phyloP scores from a whole-genome alignment of 2,797 vertebrate species.

The Diplodus sargus region DNA sequence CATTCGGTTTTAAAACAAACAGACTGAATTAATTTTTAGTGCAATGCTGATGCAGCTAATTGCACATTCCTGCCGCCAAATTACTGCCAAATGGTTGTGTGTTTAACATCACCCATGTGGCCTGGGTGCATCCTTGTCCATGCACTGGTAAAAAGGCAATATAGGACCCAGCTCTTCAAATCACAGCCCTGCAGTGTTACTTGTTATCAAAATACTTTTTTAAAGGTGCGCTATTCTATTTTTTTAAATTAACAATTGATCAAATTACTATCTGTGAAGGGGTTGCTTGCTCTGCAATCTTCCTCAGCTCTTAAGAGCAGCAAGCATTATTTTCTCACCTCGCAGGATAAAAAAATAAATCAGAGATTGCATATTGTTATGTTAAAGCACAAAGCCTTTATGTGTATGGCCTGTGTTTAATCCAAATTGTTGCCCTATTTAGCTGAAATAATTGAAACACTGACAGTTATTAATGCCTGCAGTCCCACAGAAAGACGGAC shows the following conservation, averaged over 20 bases:
- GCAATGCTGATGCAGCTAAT: not conserved
- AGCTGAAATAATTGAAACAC: slow-evolving; percentile 32
- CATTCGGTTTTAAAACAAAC: not conserved
- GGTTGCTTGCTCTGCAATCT: not conserved
- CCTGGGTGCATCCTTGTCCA: not conserved
- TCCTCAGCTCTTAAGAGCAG: not conserved
- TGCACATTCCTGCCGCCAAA: not conserved
- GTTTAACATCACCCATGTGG: not conserved
- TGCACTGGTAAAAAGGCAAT: not conserved
- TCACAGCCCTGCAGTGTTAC: not conserved
- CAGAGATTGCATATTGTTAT: slow-evolving; percentile 13
- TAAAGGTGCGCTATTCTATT: not conserved
- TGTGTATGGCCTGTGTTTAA: slow-evolving; percentile 10
- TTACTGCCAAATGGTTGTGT: not conserved
- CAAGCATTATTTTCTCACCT: not conserved
- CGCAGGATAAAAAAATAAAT: not conserved
- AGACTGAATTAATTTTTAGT: too few species aligned
- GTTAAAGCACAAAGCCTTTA: slow-evolving; percentile 18
- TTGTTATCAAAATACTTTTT: not conserved
- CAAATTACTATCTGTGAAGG: slow-evolving; percentile 9
- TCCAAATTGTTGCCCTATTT: slow-evolving; percentile 31
- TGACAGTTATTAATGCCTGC: slow-evolving; percentile 25
- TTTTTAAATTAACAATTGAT: not conserved
- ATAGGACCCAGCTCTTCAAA: not conserved
- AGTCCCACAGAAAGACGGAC: slow-evolving; percentile 15